Conservation (phyloP, 2,888 invertebrate species). For the Drosophila bunnanda region DNA sequence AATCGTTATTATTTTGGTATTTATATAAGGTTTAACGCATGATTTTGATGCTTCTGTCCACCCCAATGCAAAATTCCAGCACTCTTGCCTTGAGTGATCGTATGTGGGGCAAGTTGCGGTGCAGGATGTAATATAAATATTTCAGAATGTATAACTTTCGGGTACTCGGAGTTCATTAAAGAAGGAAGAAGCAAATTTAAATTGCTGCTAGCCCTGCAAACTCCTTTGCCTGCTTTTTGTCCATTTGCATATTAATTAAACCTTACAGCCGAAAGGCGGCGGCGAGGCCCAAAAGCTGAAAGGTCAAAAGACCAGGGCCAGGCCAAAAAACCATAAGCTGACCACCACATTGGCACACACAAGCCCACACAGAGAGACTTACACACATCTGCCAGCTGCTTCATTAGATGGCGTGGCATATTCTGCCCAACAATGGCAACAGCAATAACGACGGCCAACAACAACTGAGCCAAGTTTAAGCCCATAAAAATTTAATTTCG, state of each 20-base stretch:
- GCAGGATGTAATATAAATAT: conserved; percentile 67
- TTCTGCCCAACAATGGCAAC: conserved; percentile 21
- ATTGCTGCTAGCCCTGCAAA: conserved; percentile 30
- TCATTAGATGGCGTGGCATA: conserved; percentile 63
- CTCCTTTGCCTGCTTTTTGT: conserved; percentile 37
- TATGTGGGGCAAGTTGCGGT: conserved; percentile 32
- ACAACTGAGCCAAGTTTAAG: conserved; percentile 59
- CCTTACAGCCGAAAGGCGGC: conserved; percentile 56
- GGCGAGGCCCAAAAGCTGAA: conserved; percentile 60
- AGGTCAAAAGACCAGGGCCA: conserved; percentile 69
- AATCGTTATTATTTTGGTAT: background rate
- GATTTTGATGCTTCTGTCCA: background rate
- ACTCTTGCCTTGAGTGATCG: background rate
- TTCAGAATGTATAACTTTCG: conserved; percentile 30
- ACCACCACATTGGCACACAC: conserved; percentile 40
- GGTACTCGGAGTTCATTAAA: conserved; percentile 42
- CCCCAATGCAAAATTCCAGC: background rate
- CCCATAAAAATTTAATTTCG: conserved; percentile 76
- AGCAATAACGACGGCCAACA: conserved; percentile 10
- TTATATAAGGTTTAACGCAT: background rate
- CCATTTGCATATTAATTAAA: conserved; percentile 79
- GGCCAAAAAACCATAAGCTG: conserved; percentile 50
- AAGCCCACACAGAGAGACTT: conserved; percentile 17
- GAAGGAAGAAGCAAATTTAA: conserved; percentile 47
- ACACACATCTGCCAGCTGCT: conserved; percentile 42